Evolutionary conservation across 2,888 invertebrate species (phyloP), one percentile per base, ranked within the genome.

Genomic region (Pyrgus malvae): DNA sequence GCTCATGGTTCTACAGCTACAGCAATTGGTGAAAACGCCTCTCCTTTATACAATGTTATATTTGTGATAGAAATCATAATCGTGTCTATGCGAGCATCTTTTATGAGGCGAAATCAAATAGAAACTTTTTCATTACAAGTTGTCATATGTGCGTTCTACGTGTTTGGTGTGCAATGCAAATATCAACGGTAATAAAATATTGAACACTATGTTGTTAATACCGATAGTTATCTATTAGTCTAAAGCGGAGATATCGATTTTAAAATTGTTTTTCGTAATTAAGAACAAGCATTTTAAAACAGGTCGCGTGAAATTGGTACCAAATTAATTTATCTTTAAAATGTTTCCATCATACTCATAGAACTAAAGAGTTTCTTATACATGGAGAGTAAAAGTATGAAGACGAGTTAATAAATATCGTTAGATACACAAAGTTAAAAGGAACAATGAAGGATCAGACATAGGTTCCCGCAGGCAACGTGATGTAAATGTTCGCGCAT

Each of bases 71-170:
- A 86, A 84, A 88, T 83, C 86, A 74, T 85, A 87, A 87, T 87
- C 84, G 79, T 72, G 71, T 78, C 75, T 70, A 76, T 78, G 84
- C 76, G 75, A 87, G 81, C 76, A 70, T 67, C 74, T 82, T 87
- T 85, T 87, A 87, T 84, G 87, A 83, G 78, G 72, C 80, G 76
- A 83, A 87, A 89, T 86, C 89, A 89, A 90, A 89, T 90, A 89
- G 90, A 90, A 89, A 89, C 89, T 82, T 84, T 88, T 81, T n/a
- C n/a, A 87, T 87, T 88, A 84, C 83, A 84, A 83, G 84, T 87
- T 85, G 83, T 83, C 81, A 74, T n/a, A n/a, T 82, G 70, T 78
- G 73, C 78, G 72, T 72, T 75, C 69, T 72, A 76, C 79, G 75
- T 82, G 88, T 85, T 83, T 81, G 78, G 79, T 79, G 81, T 81